These are phyloP conservation scores for Capreolus pygargus DNA, from an alignment of 2,113 vertebrate species.

Conservation along the genomic window DNA sequence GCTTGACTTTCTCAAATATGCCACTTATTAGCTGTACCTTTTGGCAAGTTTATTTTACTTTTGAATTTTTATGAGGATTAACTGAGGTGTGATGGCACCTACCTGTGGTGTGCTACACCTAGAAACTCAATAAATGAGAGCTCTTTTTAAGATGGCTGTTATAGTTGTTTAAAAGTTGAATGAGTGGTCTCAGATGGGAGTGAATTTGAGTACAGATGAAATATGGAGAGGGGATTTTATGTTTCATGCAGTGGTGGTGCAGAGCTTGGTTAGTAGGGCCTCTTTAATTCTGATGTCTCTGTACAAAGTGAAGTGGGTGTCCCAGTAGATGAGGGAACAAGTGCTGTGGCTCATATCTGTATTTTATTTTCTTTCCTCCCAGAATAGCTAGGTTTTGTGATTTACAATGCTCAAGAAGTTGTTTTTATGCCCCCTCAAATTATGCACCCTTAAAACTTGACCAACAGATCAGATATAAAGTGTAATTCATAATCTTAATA, in stretches of 20 bases:
- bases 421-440: not conserved
- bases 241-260: not conserved
- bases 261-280: not conserved
- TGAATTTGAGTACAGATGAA: not conserved
- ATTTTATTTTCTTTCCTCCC: not conserved
- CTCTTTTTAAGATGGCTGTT: conserved; percentile 4
- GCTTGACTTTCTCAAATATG: not conserved
- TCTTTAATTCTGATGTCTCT: not conserved
- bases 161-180: not conserved
- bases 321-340: not conserved
- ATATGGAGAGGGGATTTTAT: not conserved
- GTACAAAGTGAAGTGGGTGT: not conserved
- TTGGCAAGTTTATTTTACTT: not conserved
- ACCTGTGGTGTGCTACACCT: not conserved
- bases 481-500: not conserved
- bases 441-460: not conserved
- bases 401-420: not conserved
- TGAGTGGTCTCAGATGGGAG: not conserved
- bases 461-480: not conserved
- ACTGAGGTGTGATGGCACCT: not conserved
- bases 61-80: not conserved
- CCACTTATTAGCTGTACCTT: not conserved
- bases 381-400: not conserved
- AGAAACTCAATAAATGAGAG: not conserved
- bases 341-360: not conserved